phyloP scores from a whole-genome alignment of 2,888 invertebrate genomes.

The Lymantria dispar region DNA sequence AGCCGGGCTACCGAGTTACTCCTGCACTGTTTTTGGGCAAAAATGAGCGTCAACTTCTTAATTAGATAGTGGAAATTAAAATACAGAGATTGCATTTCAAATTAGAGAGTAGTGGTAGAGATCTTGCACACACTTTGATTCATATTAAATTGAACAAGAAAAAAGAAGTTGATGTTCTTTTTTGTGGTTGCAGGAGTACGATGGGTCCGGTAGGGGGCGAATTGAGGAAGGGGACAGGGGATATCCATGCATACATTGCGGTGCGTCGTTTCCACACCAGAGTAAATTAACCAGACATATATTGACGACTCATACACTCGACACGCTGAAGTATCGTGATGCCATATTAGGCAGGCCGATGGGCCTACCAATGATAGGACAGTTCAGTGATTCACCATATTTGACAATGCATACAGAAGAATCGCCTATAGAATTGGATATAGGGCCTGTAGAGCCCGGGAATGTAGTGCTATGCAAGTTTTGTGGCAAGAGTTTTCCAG shows the following conservation, averaged over 20 bases:
- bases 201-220: constrained; percentile 85
- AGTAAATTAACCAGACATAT: constrained; percentile 95
- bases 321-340: constrained; percentile 93
- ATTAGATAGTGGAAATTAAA: constrained; percentile 73
- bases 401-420: constrained; percentile 81
- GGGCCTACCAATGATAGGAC: constrained; percentile 68
- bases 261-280: constrained; percentile 93
- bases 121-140: constrained; percentile 75
- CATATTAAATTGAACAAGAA: constrained; percentile 68
- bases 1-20: constrained; percentile 76
- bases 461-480: constrained; percentile 95
- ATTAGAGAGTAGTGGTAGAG: constrained; percentile 80
- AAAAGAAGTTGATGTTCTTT: constrained; percentile 95
- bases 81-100: constrained; percentile 77
- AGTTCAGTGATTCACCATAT: constrained; percentile 73
- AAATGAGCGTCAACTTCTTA: constrained; percentile 95
- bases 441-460: constrained; percentile 85
- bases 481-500: constrained; percentile 95
- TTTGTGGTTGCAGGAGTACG: constrained; percentile 95
- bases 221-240: constrained; percentile 78
- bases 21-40: constrained; percentile 86
- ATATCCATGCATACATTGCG: constrained; percentile 95
- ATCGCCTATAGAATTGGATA: constrained; percentile 82
- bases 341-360: constrained; percentile 75
- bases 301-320: constrained; percentile 93